Evolutionary conservation across 2,888 invertebrate genomes (phyloP), one percentile per base, ranked within the genome.

Genomic region (Pachycephus smyrnensis): DNA sequence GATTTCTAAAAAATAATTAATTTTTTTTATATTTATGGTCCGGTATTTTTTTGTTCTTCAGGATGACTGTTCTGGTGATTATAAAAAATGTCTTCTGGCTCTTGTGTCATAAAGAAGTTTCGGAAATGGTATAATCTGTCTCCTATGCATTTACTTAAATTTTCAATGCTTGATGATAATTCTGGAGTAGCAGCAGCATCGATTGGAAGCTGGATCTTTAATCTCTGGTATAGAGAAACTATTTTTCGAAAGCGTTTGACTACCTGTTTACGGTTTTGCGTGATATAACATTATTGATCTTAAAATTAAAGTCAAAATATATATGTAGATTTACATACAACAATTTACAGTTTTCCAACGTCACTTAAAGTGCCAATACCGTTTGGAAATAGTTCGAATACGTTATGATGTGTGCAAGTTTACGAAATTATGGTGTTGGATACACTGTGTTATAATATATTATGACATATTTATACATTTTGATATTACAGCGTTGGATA

Each of bases 41-140:
- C 31, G 32, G 4, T 11, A 31, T 80, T 80, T 83, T 81, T 82
- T 89, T 86, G 87, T 86, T 83, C 92, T 95, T 88, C 92, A 96
- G 96, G 95, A 94, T 37, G 97, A 97, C 87, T 96, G 96, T 84
- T 96, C 96, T 75, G 97, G 97, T 37, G 95, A 97, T 90, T 97
- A 97, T 93, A 97, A 96, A 91, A 96, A 96, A 89, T 95, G 96
- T 83, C 92, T 98, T 69, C 92, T 97, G 75, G 96, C 96, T 69
- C 92, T 97, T 1, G 93, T 96, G 79, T 84, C 89, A 3, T 90
- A 87, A 87, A 77, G 9, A 23, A 2, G 55, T 55, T 23, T 23
- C 2, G 9, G 9, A 23, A 55, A 55, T 55, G 9, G 23, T 23
- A 23, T 55, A 55, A 55, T 23, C 23, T 55, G 23, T 23, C 23